phyloP scores from a whole-genome alignment of 2,888 invertebrate genomes.

The Euphydryas editha region DNA sequence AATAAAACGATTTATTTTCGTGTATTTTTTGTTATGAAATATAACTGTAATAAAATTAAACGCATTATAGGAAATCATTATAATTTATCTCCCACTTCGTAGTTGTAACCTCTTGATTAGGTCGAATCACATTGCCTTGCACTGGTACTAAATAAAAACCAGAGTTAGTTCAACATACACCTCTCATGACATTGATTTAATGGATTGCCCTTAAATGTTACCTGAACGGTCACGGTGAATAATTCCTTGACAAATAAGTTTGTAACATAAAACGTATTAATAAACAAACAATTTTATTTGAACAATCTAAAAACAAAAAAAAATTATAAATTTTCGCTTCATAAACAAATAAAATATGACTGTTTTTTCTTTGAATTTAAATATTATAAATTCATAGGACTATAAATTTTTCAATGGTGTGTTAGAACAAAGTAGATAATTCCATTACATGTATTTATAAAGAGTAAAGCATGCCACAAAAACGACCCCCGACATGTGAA shows the following conservation, averaged over 20 bases:
- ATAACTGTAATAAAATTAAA: neutral
- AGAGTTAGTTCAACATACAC: constrained; percentile 20
- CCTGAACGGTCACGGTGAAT: constrained; percentile 27
- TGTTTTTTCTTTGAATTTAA: neutral
- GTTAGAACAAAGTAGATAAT: neutral
- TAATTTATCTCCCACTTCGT: constrained; percentile 27
- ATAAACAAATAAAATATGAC: too few relatives aligned
- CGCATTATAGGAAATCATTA: constrained; percentile 7
- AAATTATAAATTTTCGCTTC: too few relatives aligned
- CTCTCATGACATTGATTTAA: constrained; percentile 35
- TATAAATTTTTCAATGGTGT: neutral
- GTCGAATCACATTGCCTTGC: constrained; percentile 34
- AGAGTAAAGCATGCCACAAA: constrained; percentile 22
- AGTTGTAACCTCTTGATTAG: constrained; percentile 23
- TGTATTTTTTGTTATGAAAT: neutral
- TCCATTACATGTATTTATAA: constrained; percentile 1
- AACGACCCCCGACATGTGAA: constrained; percentile 33
- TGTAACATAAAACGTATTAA: neutral
- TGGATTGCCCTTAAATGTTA: constrained; percentile 35
- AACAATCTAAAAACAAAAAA: neutral
- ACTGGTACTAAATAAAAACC: constrained; percentile 35
- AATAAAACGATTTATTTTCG: too few relatives aligned
- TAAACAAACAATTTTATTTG: neutral
- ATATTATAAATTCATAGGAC: neutral
- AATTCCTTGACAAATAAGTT: constrained; percentile 19